Percentiles rank a stretch among this genome's conserved stretches.
Evolutionary conservation across 2,797 vertebrate genomes (phyloP).

Genomic region (Dipus sagitta): DNA sequence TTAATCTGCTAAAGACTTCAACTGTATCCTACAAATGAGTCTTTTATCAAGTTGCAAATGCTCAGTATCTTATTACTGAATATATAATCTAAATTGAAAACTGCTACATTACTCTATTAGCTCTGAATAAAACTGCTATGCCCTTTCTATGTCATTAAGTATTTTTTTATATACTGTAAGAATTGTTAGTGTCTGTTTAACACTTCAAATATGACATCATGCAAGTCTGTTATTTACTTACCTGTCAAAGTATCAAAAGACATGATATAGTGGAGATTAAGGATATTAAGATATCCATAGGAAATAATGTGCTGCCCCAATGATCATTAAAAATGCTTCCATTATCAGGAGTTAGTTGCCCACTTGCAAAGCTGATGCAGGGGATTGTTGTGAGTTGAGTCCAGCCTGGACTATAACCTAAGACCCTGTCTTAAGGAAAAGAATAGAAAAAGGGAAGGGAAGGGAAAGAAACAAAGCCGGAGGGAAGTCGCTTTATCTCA

Average conservation of each 20-base stretch:
- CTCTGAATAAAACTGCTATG: constrained; percentile 47
- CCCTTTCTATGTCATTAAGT: neutral
- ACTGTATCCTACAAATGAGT: constrained; percentile 71
- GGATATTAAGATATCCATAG: constrained; percentile 25
- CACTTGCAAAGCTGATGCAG: neutral
- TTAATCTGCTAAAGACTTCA: constrained; percentile 72
- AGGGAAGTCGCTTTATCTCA: neutral
- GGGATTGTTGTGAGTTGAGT: neutral
- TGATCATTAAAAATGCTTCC: neutral
- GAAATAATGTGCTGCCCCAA: neutral
- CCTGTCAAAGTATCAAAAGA: constrained; percentile 14
- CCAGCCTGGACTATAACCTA: neutral
- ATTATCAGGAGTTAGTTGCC: neutral
- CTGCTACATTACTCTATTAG: constrained; percentile 30
- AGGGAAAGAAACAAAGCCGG: neutral
- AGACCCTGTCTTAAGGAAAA: neutral
- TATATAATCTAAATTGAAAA: constrained; percentile 58
- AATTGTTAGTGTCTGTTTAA: constrained; percentile 45
- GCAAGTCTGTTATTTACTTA: neutral
- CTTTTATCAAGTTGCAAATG: constrained; percentile 64
- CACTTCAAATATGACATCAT: constrained; percentile 60
- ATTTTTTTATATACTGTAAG: constrained; percentile 25
- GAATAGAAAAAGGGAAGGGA: too few species aligned
- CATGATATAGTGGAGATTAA: neutral
- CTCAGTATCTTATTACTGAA: constrained; percentile 64